Conservation (phyloP, 1,140 invertebrate genomes). For the Tetranychus urticae region DNA sequence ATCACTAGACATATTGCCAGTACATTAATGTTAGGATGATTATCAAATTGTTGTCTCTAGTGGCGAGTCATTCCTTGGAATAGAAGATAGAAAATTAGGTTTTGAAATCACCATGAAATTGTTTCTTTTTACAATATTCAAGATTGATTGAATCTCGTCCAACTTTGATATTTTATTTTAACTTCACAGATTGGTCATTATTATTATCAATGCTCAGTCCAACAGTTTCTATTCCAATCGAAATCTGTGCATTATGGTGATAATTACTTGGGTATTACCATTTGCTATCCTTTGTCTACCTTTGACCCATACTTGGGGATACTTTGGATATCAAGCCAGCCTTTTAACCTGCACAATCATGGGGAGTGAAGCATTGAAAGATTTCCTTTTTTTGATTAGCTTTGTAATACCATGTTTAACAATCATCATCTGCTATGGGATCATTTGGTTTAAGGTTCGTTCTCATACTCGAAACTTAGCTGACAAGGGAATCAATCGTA, state of each 20-base stretch:
- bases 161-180: too few species aligned
- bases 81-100: too few species aligned
- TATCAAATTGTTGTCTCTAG: too few species aligned
- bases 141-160: too few species aligned
- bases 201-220: too few species aligned
- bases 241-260: slow-evolving; percentile 8
- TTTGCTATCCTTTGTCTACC: slow-evolving; percentile 42
- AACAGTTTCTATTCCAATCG: too few species aligned
- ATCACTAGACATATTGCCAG: too few species aligned
- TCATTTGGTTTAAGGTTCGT: slow-evolving; percentile 42
- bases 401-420: slow-evolving; percentile 54
- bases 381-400: slow-evolving; percentile 53
- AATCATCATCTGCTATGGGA: slow-evolving; percentile 57
- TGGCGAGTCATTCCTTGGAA: too few species aligned
- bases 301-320: slow-evolving; percentile 49
- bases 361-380: slow-evolving; percentile 47
- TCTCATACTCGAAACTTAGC: slow-evolving; percentile 1
- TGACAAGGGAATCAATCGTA: slow-evolving; percentile 3
- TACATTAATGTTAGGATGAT: too few species aligned
- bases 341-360: slow-evolving; percentile 21
- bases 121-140: too few species aligned
- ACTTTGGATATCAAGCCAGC: slow-evolving; percentile 37
- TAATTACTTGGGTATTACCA: slow-evolving; percentile 44
- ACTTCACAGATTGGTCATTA: too few species aligned
- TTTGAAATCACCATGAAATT: too few species aligned